Conservation (phyloP, 2,888 invertebrate genomes). For the Pecten maximus region DNA sequence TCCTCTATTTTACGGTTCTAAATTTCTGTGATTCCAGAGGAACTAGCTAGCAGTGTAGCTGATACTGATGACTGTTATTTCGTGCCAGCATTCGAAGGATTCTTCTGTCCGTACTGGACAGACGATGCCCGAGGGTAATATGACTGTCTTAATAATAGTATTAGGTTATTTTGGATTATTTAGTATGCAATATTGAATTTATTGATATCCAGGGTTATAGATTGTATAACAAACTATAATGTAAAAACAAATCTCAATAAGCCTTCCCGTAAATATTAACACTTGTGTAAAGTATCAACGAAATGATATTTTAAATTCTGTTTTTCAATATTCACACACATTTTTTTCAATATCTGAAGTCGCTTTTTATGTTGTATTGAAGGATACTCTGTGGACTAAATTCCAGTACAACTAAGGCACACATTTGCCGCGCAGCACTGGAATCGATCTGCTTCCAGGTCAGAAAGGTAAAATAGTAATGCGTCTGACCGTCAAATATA, state of each 20-base stretch:
- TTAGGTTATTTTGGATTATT: too few species aligned
- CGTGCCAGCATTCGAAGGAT: constrained; percentile 97
- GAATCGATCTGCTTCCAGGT: constrained; percentile 98
- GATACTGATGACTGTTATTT: constrained; percentile 97
- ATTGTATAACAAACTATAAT: too few species aligned
- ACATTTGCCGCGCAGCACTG: constrained; percentile 95
- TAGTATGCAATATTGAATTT: too few species aligned
- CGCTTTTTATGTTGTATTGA: constrained; percentile 68
- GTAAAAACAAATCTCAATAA: too few species aligned
- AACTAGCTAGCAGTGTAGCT: constrained; percentile 90
- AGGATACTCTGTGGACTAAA: constrained; percentile 96
- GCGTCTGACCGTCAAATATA: too few species aligned
- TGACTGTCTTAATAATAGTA: too few species aligned
- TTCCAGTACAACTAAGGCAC: constrained; percentile 94
- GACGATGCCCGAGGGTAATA: constrained; percentile 95
- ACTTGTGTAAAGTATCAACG: too few species aligned
- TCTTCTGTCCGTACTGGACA: constrained; percentile 98
- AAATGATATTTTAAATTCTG: too few species aligned
- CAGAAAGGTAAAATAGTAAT: constrained; percentile 85
- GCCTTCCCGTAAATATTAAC: too few species aligned
- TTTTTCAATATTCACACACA: too few species aligned
- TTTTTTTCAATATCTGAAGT: neutral
- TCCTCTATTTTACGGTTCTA: too few species aligned
- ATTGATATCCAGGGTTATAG: too few species aligned
- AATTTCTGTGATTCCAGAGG: constrained; percentile 83